Evolutionary conservation across 1,140 invertebrate species (phyloP).

Genomic region (Leucophenga varia): DNA sequence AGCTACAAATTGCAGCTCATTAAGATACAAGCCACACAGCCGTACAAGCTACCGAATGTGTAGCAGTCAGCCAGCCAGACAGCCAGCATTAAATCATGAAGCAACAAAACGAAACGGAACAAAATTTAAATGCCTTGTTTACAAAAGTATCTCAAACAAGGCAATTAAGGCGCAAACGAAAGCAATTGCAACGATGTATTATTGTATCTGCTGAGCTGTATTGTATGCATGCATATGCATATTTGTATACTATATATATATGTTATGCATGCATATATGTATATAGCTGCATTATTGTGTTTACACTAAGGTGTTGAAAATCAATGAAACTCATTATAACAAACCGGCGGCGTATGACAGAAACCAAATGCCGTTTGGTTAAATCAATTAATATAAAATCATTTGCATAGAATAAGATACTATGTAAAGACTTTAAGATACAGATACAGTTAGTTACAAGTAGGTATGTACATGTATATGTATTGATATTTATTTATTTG

Average conservation of each 20-base stretch:
- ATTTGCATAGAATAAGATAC: conserved; percentile 8
- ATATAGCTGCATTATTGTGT: conserved; percentile 7
- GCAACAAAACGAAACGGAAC: no score
- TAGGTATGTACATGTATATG: no score
- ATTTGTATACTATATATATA: no score
- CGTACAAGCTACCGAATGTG: no score
- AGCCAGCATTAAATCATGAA: no score
- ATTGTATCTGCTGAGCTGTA: no score
- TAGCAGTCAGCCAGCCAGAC: no score
- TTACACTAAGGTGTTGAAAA: conserved; percentile 41
- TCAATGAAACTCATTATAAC: conserved; percentile 46
- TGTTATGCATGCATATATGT: neutral
- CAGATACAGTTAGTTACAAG: conserved; percentile 13
- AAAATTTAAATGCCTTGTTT: conserved; percentile 27
- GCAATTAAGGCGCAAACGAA: conserved; percentile 29
- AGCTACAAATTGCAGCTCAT: no score
- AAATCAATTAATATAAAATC: conserved; percentile 15
- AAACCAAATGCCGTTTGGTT: conserved; percentile 42
- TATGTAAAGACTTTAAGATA: no score
- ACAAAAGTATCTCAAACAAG: conserved; percentile 28
- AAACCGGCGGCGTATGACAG: conserved; percentile 37
- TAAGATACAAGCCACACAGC: no score
- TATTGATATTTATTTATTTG: no score
- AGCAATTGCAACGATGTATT: no score
- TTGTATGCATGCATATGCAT: neutral